Evolutionary conservation across 2,888 invertebrate genomes (phyloP).

Genomic region (Nephrotoma appendiculata): DNA sequence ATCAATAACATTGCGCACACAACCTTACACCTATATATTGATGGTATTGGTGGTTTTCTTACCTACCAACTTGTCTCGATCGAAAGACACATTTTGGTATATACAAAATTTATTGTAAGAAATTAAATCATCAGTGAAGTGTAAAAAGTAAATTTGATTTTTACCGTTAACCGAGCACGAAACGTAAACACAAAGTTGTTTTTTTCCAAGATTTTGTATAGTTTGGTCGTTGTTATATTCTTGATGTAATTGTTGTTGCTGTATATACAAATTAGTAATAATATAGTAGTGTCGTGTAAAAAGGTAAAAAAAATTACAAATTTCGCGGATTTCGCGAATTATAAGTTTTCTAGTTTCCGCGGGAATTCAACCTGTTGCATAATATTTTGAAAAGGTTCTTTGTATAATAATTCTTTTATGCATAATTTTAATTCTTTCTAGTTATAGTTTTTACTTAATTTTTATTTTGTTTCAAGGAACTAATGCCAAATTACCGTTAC

Average conservation of each 20-base stretch:
- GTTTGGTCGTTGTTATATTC: not conserved
- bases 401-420: no score
- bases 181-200: not conserved
- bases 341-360: not conserved
- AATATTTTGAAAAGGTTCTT: not conserved
- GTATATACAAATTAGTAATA: not conserved
- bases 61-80: not conserved
- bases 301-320: not conserved
- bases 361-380: not conserved
- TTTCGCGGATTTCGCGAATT: not conserved
- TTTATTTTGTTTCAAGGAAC: not conserved
- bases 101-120: not conserved
- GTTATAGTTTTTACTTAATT: no score
- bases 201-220: no score
- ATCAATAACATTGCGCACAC: not conserved
- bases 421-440: no score
- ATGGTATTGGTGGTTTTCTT: not conserved
- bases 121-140: constrained; percentile 4
- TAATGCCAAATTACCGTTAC: not conserved
- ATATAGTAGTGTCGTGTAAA: not conserved
- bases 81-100: not conserved
- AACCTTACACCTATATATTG: not conserved
- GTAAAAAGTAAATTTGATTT: constrained; percentile 4
- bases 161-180: not conserved
- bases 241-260: not conserved